Evolutionary conservation across 2,888 invertebrate genomes (phyloP), one percentile per base, ranked within the genome.

Genomic region (Notodromas monacha): DNA sequence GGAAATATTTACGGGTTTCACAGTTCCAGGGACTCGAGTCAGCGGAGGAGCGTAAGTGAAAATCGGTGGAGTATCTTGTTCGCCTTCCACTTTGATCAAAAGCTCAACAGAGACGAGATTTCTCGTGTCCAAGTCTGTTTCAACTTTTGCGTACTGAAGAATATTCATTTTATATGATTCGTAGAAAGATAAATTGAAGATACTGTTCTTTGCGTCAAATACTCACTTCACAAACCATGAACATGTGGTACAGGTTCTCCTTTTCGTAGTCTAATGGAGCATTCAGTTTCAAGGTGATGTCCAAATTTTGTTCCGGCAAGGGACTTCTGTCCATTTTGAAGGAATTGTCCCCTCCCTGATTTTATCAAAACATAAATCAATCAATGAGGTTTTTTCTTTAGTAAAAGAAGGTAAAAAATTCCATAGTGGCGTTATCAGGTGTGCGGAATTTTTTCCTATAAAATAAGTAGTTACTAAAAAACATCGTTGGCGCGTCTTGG

Each of bases 41-140:
- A 76, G 66, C 16, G 81, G 77, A 2, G 81, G 76, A 14, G 77
- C 70, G 30, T 65, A 51, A 1, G 67, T 70, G 54, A 84, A 84
- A 36, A 73, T 63, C 1, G 84, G 84, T 3, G 81, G 72, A 40
- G 74, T 74, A 45, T 86, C 84, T 47, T 84, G 84, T 2, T 77
- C 68, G 46, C 86, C 84, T 44, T 68, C 60, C 3, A 86, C 74
- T 4, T 76, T 68, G 3, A 86, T 67, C 8, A 77, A 65, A 13
- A 86, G 59, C 43, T 74, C 68, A 41, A 79, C 57, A 2, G 68
- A 68, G 1, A 76, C 74, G 36, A 79, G 73, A 49, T 81, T 81
- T 34, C 81, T 60, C 3, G 72, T 73, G 44, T 81, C 81, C 42
- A 69, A 67, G 16, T 63, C 65, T 15, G 64, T 57, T 43, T 77